Base-by-base conservation (phyloP, 2,113 vertebrate species). In the Ifrita kowaldi region DNA sequence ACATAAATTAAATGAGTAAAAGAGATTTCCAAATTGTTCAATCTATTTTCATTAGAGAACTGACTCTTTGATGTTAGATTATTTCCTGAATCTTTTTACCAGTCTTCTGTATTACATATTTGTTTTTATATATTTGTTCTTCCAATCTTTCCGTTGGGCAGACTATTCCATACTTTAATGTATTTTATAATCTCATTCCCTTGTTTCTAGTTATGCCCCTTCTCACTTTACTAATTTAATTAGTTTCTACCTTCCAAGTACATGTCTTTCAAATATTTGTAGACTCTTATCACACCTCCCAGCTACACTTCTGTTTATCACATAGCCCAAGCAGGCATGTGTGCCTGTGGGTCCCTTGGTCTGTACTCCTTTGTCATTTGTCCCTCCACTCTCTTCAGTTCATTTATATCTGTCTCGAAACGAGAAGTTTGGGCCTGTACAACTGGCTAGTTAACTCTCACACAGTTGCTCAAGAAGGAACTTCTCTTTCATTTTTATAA, bases 21-120 rank as follows among this genome's bases (percentile, higher is more conserved):
- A 90, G 73, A 73, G 46, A 83, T 53, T 76, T 96, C 28, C 67
- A 83, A 96, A 83, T 83, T 90, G 73, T 90, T 89, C 52, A 57
- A 77, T 70, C 47, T 89, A 41, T 70, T 91, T 93, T 93, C 84
- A 83, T 55, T 94, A 89, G 55, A 93, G 95, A 85, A 50, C 16
- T 50, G 62, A 76, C 49, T 87, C 81, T 94, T 74, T 87, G 84
- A 94, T 77, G 84, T 65, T 65, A 76, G 53, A 84, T 44, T 95
- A 93, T 82, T 89, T 94, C 79, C 84, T 65, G 39, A 83, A n/a
- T 80, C 49, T 59, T 94, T 94, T 80, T 62, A 83, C 50, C 4
- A 44, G 39, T 52, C 59, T 47, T 65, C 65, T 7, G 28, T 44
- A 67, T 56, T 62, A 85, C 6, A 39, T 56, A 84, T 74, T 90